These are phyloP conservation scores for Typhlichthys eigenmanni DNA, from an alignment of 2,797 vertebrate species.

Conservation along the genomic window DNA sequence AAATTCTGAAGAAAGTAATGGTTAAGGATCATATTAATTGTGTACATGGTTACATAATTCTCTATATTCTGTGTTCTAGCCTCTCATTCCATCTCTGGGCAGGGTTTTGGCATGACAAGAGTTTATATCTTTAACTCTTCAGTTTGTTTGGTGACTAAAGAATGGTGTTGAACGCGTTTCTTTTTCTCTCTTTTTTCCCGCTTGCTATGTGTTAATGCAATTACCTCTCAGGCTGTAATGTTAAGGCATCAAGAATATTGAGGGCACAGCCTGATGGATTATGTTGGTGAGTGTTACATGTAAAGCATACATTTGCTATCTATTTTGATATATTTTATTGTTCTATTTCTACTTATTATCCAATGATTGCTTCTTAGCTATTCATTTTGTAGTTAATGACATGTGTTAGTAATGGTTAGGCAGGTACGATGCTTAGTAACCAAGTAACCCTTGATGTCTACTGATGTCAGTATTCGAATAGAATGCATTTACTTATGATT, in stretches of 20 bases:
- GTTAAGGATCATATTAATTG: neutral
- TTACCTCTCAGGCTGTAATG: slow-evolving; percentile 20
- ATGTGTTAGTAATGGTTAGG: no score
- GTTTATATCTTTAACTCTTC: neutral
- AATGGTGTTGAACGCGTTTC: slow-evolving; percentile 64
- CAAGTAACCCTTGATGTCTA: no score
- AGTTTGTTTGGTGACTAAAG: slow-evolving; percentile 39
- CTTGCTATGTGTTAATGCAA: neutral
- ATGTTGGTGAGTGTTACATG: slow-evolving; percentile 54
- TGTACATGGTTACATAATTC: neutral
- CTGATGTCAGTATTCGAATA: no score
- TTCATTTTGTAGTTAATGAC: no score
- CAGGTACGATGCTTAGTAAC: no score
- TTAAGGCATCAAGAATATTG: slow-evolving; percentile 34
- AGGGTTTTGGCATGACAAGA: neutral
- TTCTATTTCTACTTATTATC: no score
- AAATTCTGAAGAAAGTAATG: neutral
- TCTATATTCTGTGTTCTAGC: neutral
- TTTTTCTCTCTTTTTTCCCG: neutral
- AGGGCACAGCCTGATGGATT: slow-evolving; percentile 62
- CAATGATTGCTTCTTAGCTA: no score
- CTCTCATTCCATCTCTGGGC: neutral
- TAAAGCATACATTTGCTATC: no score
- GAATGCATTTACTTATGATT: no score
- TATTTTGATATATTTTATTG: no score